Conservation (phyloP, 2,113 vertebrate species). For the Falco punctatus region DNA sequence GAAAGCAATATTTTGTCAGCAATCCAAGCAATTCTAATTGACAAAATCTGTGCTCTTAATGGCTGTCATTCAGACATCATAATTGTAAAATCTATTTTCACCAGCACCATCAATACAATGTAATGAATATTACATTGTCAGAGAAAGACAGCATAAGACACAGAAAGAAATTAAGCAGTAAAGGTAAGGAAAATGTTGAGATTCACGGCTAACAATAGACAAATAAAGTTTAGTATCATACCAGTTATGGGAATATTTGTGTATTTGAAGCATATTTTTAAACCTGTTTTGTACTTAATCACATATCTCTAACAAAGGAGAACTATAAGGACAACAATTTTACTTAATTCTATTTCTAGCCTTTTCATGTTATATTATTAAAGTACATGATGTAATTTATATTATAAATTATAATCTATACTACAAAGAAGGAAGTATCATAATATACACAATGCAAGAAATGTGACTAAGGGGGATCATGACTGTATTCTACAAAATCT, state of each 20-base stretch:
- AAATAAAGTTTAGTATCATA: not conserved
- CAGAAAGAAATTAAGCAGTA: not conserved
- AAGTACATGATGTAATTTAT: not conserved
- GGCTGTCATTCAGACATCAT: not conserved
- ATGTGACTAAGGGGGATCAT: not conserved
- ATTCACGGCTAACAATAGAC: not conserved
- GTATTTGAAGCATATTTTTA: not conserved
- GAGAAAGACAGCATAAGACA: not conserved
- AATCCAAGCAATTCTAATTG: conserved; percentile 3
- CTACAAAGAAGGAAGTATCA: not conserved
- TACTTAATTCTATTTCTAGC: not conserved
- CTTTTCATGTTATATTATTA: not conserved
- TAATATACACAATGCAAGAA: not conserved
- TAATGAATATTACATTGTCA: not conserved
- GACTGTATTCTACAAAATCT: not conserved
- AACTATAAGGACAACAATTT: not conserved
- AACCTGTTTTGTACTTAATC: not conserved
- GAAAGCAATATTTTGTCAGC: conserved; percentile 38
- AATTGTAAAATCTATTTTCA: conserved; percentile 27
- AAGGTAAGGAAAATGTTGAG: not conserved
- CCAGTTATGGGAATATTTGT: not conserved
- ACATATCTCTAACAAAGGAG: not conserved
- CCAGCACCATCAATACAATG: not conserved
- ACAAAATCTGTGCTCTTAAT: not conserved
- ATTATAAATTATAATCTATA: not conserved